Percentiles rank a stretch among this genome's conserved stretches.
These are phyloP conservation scores for Tapirus indicus DNA, from an alignment of 2,797 vertebrate genomes.

Conservation along the genomic window DNA sequence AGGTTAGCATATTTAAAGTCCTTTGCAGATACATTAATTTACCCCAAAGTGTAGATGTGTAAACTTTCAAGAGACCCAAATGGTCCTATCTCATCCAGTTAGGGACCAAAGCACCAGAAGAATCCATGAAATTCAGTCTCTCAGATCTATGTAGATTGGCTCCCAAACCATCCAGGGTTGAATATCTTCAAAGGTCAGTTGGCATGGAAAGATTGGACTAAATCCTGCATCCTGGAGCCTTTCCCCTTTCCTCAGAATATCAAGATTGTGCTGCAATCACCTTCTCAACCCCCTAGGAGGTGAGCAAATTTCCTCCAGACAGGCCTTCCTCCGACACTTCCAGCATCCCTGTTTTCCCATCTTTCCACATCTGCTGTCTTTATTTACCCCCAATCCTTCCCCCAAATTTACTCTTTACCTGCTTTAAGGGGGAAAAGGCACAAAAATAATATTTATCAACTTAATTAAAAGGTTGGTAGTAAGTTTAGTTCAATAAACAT, in stretches of 20 bases:
- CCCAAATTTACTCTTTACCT: not conserved
- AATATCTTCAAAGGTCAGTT: not conserved
- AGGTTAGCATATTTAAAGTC: not conserved
- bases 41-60: not conserved
- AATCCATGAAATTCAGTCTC: not conserved
- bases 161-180: not conserved
- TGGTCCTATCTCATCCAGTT: not conserved
- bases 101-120: accelerated
- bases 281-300: not conserved
- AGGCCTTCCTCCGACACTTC: not conserved
- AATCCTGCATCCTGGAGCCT: not conserved
- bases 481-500: not conserved
- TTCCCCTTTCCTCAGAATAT: not conserved
- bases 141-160: not conserved
- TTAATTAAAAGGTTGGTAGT: not conserved
- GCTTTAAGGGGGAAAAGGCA: not conserved
- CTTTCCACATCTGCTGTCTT: not conserved
- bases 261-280: not conserved
- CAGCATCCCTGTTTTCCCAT: accelerated
- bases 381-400: not conserved
- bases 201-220: not conserved
- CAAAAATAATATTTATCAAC: not conserved
- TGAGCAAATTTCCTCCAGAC: not conserved
- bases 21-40: not conserved
- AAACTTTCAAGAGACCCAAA: not conserved